A percentile compares a stretch with the other conserved stretches of the same genome.
Conservation (phyloP, 2,888 invertebrate genomes). For the Epinotia ramella region DNA sequence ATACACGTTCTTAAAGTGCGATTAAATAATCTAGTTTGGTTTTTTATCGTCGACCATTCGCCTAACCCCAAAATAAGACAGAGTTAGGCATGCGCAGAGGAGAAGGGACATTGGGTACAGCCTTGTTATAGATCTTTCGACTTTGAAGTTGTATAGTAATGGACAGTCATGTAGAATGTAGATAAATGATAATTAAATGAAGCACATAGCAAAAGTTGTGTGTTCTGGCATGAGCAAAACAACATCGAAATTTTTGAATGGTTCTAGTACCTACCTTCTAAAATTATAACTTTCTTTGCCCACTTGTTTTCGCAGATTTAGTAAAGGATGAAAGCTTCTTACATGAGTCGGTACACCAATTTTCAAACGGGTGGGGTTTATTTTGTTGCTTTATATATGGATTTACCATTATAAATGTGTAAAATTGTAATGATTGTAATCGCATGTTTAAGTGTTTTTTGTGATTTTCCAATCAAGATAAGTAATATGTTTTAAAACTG, state of each 20-base stretch:
- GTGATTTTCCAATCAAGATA: background rate
- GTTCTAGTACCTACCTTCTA: background rate
- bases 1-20: background rate
- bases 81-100: constrained; percentile 38
- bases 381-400: background rate
- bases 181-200: constrained; percentile 43
- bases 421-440: too few relatives aligned
- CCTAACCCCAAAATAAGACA: constrained; percentile 31
- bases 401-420: too few relatives aligned
- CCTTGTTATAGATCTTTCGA: constrained; percentile 23
- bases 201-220: constrained; percentile 47
- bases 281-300: background rate
- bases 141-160: constrained; percentile 26
- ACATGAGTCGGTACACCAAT: too few relatives aligned
- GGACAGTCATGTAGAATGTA: constrained; percentile 26
- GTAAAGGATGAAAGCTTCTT: background rate
- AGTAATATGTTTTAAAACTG: background rate
- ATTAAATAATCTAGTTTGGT: background rate
- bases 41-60: constrained; percentile 14
- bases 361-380: background rate
- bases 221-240: constrained; percentile 27
- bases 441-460: background rate
- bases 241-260: constrained; percentile 9
- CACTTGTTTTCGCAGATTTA: background rate
- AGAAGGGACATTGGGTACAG: constrained; percentile 34